Base-by-base conservation (phyloP, 1,140 invertebrate genomes). In the Camponotus floridanus region DNA sequence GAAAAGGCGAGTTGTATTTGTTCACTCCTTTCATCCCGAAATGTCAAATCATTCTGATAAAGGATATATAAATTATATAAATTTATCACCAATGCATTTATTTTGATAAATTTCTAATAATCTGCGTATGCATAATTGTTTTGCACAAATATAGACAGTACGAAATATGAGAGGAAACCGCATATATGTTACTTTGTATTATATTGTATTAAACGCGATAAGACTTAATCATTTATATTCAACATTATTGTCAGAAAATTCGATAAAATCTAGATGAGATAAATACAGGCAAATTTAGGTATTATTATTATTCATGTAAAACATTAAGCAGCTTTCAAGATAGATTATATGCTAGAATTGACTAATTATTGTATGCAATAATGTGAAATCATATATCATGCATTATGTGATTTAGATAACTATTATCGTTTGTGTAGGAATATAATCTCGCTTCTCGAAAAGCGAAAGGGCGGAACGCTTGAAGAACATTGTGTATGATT, bases 401-500 rank as follows among this genome's bases (percentile, higher is more conserved):
- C 21, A 80, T 51, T 68, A 68, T 61, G 45, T 31, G 15, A 9
- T 21, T 80, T 51, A 79, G 33, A 26, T 42, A 31, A 42, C 21
- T 80, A 21, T n/a, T 13, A 33, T 21, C 31, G 45, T 18, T 51
- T 21, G 15, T 15, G 6, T 42, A 55, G 39, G 8, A 73, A 15
- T 13, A 18, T 33, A 45, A 42, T 73, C 15, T 11, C 5, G 55
- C 7, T 45, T 5, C 2, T 80, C 33, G 13, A 68, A 70, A 8
- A 65, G 15, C 21, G 33, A 31, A 45, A 79, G 45, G n/a, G 42
- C 42, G 11, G 31, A 33, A 13, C n/a, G 42, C 21, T 79, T 79
- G 39, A 80, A 74, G 42, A 62, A 83, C 65, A 64, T 11, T 15
- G 26, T 83, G 36, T 83, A 36, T 51, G 36, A 62, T 74, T 83